Evolutionary conservation across 2,797 vertebrate genomes (phyloP).

Genomic region (Rhincodon typus): DNA sequence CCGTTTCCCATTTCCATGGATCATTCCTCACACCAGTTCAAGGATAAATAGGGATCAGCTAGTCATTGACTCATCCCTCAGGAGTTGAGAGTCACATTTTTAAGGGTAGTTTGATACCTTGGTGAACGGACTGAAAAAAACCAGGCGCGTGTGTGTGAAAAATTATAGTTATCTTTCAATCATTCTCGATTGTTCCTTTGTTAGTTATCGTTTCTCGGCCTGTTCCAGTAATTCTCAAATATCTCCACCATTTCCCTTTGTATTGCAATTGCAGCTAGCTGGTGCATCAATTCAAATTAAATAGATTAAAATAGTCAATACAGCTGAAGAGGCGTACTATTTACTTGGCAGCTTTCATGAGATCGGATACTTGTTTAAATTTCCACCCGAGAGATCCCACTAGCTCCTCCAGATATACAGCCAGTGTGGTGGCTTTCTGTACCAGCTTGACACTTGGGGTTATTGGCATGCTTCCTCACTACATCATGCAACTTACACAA

Average conservation of each 20-base stretch:
- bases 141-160: neutral
- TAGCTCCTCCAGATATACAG: neutral
- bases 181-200: neutral
- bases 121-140: neutral
- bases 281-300: neutral
- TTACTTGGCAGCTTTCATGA: neutral
- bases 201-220: neutral
- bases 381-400: neutral
- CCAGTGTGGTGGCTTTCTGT: neutral
- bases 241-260: neutral
- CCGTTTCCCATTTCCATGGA: neutral
- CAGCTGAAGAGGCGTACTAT: neutral
- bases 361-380: neutral
- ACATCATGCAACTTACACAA: neutral
- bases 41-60: neutral
- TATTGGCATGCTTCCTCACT: neutral
- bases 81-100: neutral
- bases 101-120: neutral
- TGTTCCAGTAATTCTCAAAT: neutral
- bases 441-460: neutral
- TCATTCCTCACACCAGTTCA: neutral
- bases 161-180: neutral
- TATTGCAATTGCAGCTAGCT: neutral
- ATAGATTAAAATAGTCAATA: neutral
- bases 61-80: neutral